Evolutionary conservation across 1,140 invertebrate genomes (phyloP).

Genomic region (Apis laboriosa): DNA sequence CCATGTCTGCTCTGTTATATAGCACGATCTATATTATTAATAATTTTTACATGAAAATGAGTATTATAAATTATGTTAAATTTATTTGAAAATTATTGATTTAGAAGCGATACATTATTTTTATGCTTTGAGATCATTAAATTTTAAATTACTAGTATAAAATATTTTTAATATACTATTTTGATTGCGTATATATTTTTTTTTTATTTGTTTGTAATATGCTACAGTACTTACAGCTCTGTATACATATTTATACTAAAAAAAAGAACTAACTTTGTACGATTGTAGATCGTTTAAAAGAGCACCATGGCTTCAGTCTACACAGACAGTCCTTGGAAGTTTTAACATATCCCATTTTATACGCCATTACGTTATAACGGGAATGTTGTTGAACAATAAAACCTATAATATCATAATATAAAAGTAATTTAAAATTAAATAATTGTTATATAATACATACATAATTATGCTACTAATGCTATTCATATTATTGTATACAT

Average conservation of each 20-base stretch:
- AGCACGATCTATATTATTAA: constrained; percentile 31
- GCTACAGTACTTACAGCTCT: constrained; percentile 30
- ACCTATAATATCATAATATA: constrained; percentile 68
- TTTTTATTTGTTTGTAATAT: constrained; percentile 7
- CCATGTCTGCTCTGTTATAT: constrained; percentile 47
- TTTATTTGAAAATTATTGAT: constrained; percentile 13
- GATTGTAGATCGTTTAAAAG: constrained; percentile 60
- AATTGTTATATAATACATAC: constrained; percentile 58
- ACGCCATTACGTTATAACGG: constrained; percentile 64
- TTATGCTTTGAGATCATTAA: neutral
- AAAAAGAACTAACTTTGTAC: constrained; percentile 51
- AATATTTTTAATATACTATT: constrained; percentile 39
- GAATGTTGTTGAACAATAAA: constrained; percentile 69
- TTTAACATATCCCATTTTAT: constrained; percentile 65
- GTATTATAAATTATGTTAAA: constrained; percentile 16
- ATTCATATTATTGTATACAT: constrained; percentile 58
- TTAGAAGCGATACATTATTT: constrained; percentile 24
- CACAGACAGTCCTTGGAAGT: constrained; percentile 52
- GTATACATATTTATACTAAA: constrained; percentile 24
- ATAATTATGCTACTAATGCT: constrained; percentile 64
- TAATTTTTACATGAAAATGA: constrained; percentile 1
- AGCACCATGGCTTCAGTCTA: constrained; percentile 67
- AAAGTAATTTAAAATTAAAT: constrained; percentile 62
- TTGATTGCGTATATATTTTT: constrained; percentile 31
- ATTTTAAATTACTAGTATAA: constrained; percentile 34